phyloP scores from a whole-genome alignment of 2,888 invertebrate species.

The Phengaris alcon region DNA sequence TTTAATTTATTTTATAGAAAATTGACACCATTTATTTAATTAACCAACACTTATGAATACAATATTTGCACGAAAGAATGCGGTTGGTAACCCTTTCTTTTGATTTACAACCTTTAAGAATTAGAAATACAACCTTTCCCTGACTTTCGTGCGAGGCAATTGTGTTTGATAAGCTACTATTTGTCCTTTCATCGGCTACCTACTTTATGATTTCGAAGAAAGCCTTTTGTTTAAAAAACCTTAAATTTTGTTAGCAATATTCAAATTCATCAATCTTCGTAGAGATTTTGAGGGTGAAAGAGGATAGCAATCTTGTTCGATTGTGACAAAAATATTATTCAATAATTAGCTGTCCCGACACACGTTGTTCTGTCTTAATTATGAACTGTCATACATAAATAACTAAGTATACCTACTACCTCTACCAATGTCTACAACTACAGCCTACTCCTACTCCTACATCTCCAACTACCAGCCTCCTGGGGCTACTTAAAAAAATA shows the following conservation, averaged over 20 bases:
- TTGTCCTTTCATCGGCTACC: neutral
- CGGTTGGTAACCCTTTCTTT: neutral
- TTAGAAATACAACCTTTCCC: neutral
- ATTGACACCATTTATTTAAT: neutral
- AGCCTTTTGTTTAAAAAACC: neutral
- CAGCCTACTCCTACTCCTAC: too few species aligned
- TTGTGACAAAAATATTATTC: too few species aligned
- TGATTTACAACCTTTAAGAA: neutral
- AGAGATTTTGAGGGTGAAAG: neutral
- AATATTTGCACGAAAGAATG: neutral
- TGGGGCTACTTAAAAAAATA: too few species aligned
- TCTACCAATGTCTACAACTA: too few species aligned
- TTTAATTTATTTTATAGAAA: neutral
- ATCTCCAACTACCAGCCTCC: too few species aligned
- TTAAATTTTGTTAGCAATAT: constrained; percentile 5
- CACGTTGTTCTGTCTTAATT: too few species aligned
- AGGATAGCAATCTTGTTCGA: neutral
- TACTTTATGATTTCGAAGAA: constrained; percentile 1
- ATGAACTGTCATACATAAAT: too few species aligned
- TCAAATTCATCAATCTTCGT: constrained; percentile 15
- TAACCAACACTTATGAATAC: neutral
- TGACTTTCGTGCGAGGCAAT: neutral
- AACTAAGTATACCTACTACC: too few species aligned
- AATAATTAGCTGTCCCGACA: too few species aligned
- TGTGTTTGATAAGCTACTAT: constrained; percentile 11